Evolutionary conservation across 2,888 invertebrate species (phyloP).

Genomic region (Tenthredo mesomela): DNA sequence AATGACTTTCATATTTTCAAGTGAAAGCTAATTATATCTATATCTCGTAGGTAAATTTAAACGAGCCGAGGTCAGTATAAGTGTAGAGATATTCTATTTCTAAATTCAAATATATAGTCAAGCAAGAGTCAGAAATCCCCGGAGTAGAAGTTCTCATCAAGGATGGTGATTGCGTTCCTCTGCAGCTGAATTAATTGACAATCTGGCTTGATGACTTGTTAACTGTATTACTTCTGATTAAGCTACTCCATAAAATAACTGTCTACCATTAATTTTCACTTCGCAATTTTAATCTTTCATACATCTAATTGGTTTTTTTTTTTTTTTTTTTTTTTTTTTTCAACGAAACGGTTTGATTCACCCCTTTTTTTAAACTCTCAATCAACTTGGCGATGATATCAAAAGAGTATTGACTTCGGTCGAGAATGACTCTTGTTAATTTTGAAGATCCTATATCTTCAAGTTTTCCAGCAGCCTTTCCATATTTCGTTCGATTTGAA

Average conservation of each 20-base stretch:
- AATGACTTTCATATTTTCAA: background rate
- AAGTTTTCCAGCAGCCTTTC: too few species aligned
- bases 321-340: background rate
- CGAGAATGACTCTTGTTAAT: too few species aligned
- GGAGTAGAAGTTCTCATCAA: conserved; percentile 30
- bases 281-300: background rate
- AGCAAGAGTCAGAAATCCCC: background rate
- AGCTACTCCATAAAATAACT: background rate
- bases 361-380: background rate
- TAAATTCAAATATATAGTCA: conserved; percentile 19
- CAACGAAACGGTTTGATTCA: background rate
- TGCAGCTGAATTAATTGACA: conserved; percentile 51
- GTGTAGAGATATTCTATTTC: conserved; percentile 1
- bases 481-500: too few species aligned
- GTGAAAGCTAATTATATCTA: background rate
- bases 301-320: background rate
- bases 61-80: background rate
- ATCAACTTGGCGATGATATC: too few species aligned
- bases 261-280: background rate
- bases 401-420: too few species aligned
- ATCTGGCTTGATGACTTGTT: conserved; percentile 46
- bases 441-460: too few species aligned
- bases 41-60: background rate
- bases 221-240: conserved; percentile 17
- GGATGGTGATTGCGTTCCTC: conserved; percentile 43